phyloP scores from a whole-genome alignment of 2,797 vertebrate genomes.

The Onychomys leucogaster region DNA sequence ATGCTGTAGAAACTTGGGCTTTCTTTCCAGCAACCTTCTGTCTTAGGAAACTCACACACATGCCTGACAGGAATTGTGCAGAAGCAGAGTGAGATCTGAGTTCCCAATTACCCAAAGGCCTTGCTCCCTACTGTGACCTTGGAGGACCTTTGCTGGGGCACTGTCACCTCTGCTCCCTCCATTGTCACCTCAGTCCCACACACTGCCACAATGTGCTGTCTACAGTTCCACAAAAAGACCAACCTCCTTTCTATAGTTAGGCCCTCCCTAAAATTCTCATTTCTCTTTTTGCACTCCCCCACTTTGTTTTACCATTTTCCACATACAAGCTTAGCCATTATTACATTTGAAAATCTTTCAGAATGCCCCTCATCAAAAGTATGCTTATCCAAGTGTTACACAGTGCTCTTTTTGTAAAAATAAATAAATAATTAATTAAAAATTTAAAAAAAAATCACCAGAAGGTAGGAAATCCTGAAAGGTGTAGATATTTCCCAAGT shows the following conservation, averaged over 20 bases:
- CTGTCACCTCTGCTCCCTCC: not conserved
- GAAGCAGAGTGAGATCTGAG: not conserved
- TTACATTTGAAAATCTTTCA: slow-evolving; percentile 5
- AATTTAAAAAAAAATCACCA: no score
- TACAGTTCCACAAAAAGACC: not conserved
- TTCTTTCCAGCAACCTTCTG: not conserved
- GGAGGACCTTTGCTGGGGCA: no score
- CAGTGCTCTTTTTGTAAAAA: not conserved
- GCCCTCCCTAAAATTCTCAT: not conserved
- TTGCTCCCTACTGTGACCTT: not conserved
- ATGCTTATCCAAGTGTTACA: not conserved
- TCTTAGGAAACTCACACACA: not conserved
- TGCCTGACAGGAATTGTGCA: slow-evolving; percentile 15
- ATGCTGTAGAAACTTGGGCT: not conserved
- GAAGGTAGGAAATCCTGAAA: not conserved
- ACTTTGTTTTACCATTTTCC: not conserved
- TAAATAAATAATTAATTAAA: no score
- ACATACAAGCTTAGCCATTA: not conserved
- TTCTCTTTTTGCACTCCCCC: not conserved
- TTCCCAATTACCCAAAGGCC: not conserved
- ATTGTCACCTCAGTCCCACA: not conserved
- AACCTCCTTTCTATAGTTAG: not conserved
- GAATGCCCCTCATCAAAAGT: not conserved
- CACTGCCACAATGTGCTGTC: not conserved
- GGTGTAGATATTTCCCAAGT: not conserved